Evolutionary conservation across 2,888 invertebrate genomes (phyloP).

Genomic region (Hipparchia sbordonii): DNA sequence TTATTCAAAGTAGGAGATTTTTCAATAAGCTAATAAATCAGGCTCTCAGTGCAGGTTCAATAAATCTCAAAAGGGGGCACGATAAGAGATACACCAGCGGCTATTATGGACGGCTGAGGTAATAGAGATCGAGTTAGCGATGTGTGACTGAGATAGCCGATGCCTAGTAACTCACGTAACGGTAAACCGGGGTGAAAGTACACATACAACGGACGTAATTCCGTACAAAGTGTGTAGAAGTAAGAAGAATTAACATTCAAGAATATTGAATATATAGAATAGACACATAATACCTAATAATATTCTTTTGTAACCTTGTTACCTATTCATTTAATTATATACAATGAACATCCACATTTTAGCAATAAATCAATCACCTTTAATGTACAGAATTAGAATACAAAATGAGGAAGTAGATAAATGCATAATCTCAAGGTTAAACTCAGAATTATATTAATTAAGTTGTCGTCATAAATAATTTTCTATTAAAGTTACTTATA

Average conservation of each 20-base stretch:
- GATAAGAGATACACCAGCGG: conserved; percentile 53
- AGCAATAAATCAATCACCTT: conserved; percentile 12
- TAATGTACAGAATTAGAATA: conserved; percentile 8
- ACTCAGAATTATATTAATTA: conserved; percentile 19
- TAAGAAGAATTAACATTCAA: conserved; percentile 22
- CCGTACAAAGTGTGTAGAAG: conserved; percentile 20
- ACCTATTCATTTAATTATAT: not conserved
- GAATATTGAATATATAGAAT: not conserved
- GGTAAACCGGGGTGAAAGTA: conserved; percentile 75
- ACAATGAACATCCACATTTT: not conserved
- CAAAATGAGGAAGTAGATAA: conserved; percentile 24
- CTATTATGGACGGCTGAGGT: conserved; percentile 55
- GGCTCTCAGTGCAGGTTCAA: conserved; percentile 53
- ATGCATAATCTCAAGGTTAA: conserved; percentile 26
- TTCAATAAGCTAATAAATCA: conserved; percentile 62
- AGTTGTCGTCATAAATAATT: conserved; percentile 12
- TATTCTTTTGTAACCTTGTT: not conserved
- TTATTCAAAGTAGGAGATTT: conserved; percentile 50
- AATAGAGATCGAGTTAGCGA: conserved; percentile 56
- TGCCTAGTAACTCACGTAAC: conserved; percentile 62
- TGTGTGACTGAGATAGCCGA: conserved; percentile 52
- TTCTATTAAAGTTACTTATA: conserved; percentile 11
- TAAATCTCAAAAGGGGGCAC: conserved; percentile 57
- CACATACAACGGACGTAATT: conserved; percentile 50
- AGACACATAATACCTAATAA: not conserved